A percentile compares a stretch with the other conserved stretches of the same genome.
Evolutionary conservation across 2,113 vertebrate species (phyloP).

Genomic region (Sylvietta virens): DNA sequence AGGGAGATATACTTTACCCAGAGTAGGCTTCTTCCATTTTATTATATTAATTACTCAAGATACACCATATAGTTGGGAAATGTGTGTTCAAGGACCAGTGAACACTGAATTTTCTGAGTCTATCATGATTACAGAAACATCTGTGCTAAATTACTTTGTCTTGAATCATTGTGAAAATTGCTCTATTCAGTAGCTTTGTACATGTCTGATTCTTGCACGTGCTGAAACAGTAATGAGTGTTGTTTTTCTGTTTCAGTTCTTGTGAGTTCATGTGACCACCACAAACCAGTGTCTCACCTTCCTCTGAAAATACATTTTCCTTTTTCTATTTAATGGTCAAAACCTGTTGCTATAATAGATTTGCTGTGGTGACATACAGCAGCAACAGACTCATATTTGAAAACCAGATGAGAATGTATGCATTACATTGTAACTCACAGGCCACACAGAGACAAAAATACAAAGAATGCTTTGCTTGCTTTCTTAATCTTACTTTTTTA

Average conservation of each 20-base stretch:
- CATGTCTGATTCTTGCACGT: background rate
- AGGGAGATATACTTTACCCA: background rate
- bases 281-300: background rate
- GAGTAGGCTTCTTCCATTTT: background rate
- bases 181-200: background rate
- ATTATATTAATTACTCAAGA: background rate
- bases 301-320: background rate
- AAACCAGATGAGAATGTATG: background rate
- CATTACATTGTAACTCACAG: background rate
- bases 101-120: background rate
- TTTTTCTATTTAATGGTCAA: background rate
- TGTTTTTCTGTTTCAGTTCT: background rate
- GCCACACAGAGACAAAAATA: background rate
- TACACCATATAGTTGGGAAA: background rate
- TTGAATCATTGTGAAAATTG: background rate
- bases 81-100: background rate
- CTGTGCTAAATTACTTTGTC: background rate
- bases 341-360: background rate
- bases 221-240: background rate
- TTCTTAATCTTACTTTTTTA: background rate
- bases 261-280: background rate
- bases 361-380: background rate
- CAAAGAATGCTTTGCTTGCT: background rate
- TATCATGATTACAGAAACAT: conserved; percentile 17
- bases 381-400: background rate